Evolutionary conservation across 2,888 invertebrate species (phyloP).

Genomic region (Perithous albicinctus): DNA sequence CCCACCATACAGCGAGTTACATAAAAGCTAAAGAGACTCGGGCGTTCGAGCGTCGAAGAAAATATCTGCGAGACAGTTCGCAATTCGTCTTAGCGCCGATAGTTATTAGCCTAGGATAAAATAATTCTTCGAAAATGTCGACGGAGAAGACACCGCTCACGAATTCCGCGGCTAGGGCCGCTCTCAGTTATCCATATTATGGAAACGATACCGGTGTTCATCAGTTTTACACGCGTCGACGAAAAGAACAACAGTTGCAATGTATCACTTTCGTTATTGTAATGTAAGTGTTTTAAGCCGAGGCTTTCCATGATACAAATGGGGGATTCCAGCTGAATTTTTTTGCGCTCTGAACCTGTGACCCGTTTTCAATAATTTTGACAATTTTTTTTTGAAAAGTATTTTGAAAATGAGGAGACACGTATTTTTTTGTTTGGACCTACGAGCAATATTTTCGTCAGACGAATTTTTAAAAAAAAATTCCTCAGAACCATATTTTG

Average conservation of each 20-base stretch:
- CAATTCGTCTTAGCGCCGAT: slow-evolving; percentile 18
- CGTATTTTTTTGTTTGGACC: no score
- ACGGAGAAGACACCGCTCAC: slow-evolving; percentile 74
- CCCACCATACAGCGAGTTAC: slow-evolving; percentile 63
- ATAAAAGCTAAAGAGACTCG: slow-evolving; percentile 54
- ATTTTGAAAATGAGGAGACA: no score
- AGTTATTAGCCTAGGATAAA: slow-evolving; percentile 15
- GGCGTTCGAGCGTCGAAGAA: slow-evolving; percentile 25
- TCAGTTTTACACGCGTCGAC: slow-evolving; percentile 72
- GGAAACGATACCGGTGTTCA: slow-evolving; percentile 65
- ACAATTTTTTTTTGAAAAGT: no score
- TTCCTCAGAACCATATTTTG: no score
- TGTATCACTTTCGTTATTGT: slow-evolving; percentile 70
- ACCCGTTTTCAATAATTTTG: no score
- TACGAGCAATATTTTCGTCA: no score
- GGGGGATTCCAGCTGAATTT: no score
- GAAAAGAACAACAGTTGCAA: slow-evolving; percentile 71
- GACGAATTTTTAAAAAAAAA: no score
- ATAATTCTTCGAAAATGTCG: slow-evolving; percentile 63
- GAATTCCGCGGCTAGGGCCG: slow-evolving; percentile 48
- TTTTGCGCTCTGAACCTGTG: no score
- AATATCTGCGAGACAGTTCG: slow-evolving; percentile 18
- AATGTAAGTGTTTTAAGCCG: slow-evolving; percentile 76
- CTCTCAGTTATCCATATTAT: slow-evolving; percentile 69
- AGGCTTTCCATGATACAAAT: no score